Percentiles rank a stretch among this genome's conserved stretches.
These are phyloP conservation scores for Morpho deidamia DNA, from an alignment of 2,888 invertebrate genomes.

Conservation along the genomic window DNA sequence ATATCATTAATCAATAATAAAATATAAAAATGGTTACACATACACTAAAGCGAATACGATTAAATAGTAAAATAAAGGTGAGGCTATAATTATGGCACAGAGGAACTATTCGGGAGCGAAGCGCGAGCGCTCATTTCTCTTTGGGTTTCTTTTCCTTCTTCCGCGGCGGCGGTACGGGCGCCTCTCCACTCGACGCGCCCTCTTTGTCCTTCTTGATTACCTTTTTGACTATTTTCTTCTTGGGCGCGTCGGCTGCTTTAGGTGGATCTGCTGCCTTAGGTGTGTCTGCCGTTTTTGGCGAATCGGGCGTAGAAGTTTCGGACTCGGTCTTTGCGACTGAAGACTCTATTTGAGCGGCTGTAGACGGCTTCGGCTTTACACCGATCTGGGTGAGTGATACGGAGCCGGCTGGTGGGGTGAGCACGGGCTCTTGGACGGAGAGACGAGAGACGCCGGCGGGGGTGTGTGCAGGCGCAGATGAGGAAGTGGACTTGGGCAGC, in stretches of 20 bases:
- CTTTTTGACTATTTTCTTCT: constrained; percentile 69
- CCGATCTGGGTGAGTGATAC: constrained; percentile 75
- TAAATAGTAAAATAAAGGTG: constrained; percentile 54
- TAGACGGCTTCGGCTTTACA: constrained; percentile 57
- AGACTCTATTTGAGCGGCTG: constrained; percentile 61
- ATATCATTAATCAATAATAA: constrained; percentile 37
- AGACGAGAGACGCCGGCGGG: constrained; percentile 39
- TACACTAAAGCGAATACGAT: constrained; percentile 66
- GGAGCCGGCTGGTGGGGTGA: constrained; percentile 68
- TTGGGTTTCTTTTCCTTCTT: constrained; percentile 78
- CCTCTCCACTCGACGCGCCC: constrained; percentile 47
- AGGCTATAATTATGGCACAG: constrained; percentile 71
- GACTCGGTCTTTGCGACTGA: constrained; percentile 44
- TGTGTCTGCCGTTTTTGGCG: constrained; percentile 34
- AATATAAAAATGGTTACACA: constrained; percentile 54
- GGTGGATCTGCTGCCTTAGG: constrained; percentile 36
- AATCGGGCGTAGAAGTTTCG: constrained; percentile 24
- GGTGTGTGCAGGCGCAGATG: constrained; percentile 39
- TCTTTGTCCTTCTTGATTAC: constrained; percentile 74
- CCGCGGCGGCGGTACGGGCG: constrained; percentile 75
- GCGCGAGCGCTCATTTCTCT: constrained; percentile 62
- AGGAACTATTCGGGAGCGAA: constrained; percentile 54
- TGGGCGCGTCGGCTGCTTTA: constrained; percentile 40
- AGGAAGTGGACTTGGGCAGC: constrained; percentile 50
- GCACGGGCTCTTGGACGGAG: constrained; percentile 53